phyloP scores from a whole-genome alignment of 1,140 invertebrate genomes.

The Antheraea mylitta region DNA sequence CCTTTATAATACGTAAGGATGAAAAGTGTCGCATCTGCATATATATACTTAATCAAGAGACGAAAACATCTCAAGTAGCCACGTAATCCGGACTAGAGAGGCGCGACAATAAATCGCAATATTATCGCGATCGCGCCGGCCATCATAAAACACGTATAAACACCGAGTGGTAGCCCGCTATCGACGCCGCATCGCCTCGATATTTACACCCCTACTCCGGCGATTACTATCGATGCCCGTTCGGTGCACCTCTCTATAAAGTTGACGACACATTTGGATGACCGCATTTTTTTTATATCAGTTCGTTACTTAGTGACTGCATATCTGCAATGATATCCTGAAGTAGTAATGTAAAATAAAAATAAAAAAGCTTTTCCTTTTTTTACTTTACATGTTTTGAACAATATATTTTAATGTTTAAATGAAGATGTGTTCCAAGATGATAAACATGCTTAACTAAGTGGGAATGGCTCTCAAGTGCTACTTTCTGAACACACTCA shows the following conservation, averaged over 20 bases:
- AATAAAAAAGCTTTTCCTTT: too few species aligned
- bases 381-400: too few species aligned
- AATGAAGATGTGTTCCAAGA: too few species aligned
- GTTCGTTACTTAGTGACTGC: too few species aligned
- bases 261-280: background rate
- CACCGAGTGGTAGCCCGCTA: constrained; percentile 45
- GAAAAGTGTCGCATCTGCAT: background rate
- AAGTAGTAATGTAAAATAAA: too few species aligned
- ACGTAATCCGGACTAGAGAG: constrained; percentile 20
- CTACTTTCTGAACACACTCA: too few species aligned
- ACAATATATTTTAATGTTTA: too few species aligned
- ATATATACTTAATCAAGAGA: background rate
- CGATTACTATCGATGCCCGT: constrained; percentile 61
- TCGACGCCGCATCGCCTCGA: constrained; percentile 50
- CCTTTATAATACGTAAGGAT: background rate
- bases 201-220: constrained; percentile 52
- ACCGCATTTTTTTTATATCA: too few species aligned
- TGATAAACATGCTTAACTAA: too few species aligned
- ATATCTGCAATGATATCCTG: too few species aligned
- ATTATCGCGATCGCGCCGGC: constrained; percentile 52
- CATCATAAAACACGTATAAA: constrained; percentile 48
- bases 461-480: too few species aligned
- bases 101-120: constrained; percentile 50
- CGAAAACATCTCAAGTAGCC: constrained; percentile 56
- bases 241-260: constrained; percentile 25